These are phyloP conservation scores for Hormaphis cornu DNA, from an alignment of 1,140 invertebrate species.

Conservation along the genomic window DNA sequence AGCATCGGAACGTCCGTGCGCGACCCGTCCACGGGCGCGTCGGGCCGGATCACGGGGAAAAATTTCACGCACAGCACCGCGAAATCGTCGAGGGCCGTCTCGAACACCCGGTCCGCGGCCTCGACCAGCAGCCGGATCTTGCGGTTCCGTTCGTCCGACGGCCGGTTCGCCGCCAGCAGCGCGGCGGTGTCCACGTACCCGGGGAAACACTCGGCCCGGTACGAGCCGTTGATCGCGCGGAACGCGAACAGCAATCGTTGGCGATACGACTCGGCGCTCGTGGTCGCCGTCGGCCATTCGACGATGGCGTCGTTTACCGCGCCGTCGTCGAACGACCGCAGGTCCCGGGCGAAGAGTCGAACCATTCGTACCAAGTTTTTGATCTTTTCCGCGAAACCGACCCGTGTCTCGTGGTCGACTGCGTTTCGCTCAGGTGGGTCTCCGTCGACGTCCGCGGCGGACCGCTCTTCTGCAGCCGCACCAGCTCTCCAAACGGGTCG, in stretches of 20 bases:
- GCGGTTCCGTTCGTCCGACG: neutral
- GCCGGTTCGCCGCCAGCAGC: neutral
- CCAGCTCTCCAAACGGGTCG: too few relatives aligned
- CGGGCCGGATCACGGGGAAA: too few relatives aligned
- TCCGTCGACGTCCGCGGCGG: too few relatives aligned
- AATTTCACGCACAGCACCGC: neutral
- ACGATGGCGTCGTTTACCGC: too few relatives aligned
- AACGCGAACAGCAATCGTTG: neutral
- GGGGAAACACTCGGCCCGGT: neutral
- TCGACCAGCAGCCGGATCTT: neutral
- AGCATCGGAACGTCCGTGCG: neutral
- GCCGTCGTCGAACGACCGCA: too few relatives aligned
- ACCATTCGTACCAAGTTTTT: neutral
- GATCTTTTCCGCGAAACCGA: neutral
- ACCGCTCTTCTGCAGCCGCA: too few relatives aligned
- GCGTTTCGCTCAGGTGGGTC: too few relatives aligned
- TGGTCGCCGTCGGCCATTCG: too few relatives aligned
- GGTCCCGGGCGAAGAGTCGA: neutral
- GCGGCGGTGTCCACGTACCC: neutral
- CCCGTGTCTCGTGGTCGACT: too few relatives aligned
- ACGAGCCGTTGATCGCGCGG: neutral
- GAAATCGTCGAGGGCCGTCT: neutral
- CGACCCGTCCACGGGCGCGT: too few relatives aligned
- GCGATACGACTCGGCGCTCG: neutral
- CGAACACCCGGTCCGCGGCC: neutral